Evolutionary conservation across 53 echinoderm and acorn worm species (phyloP).

Genomic region (Hippasteria phrygiana): DNA sequence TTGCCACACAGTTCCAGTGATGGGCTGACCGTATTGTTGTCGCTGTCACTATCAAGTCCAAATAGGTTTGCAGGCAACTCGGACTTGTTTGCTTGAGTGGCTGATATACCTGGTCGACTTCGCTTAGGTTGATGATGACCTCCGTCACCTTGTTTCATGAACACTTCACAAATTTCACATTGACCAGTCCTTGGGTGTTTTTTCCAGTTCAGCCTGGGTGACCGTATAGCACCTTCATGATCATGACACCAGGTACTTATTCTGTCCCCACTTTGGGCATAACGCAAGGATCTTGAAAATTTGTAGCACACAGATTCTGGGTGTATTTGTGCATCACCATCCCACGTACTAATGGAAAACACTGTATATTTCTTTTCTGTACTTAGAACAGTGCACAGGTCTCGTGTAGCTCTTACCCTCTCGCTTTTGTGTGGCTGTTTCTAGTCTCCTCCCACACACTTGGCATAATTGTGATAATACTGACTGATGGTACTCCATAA

Average conservation of each 20-base stretch:
- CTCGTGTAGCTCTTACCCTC: slow-evolving; percentile 1
- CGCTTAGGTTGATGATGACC: slow-evolving; percentile 10
- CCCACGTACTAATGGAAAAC: slow-evolving; percentile 14
- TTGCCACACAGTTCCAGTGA: slow-evolving; percentile 22
- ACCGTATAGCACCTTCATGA: background rate
- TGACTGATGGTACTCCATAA: slow-evolving; percentile 4
- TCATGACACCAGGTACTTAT: background rate
- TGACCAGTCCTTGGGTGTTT: slow-evolving; percentile 12
- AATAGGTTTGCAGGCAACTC: slow-evolving; percentile 2
- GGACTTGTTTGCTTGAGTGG: background rate
- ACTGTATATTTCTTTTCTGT: slow-evolving; percentile 30
- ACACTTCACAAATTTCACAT: slow-evolving; percentile 22
- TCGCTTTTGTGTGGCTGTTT: slow-evolving; percentile 21
- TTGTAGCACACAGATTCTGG: slow-evolving; percentile 17
- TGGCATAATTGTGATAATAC: slow-evolving; percentile 12
- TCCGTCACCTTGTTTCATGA: background rate
- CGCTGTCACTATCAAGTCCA: background rate
- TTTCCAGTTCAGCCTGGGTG: slow-evolving; percentile 26
- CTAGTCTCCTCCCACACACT: slow-evolving; percentile 13
- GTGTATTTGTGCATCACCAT: background rate
- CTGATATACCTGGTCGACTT: background rate
- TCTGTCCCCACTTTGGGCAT: slow-evolving; percentile 26
- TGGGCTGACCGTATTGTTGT: background rate
- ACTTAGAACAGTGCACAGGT: background rate
- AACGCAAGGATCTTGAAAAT: slow-evolving; percentile 14